Conservation (phyloP, 2,113 vertebrate species). For the Misgurnus anguillicaudatus region DNA sequence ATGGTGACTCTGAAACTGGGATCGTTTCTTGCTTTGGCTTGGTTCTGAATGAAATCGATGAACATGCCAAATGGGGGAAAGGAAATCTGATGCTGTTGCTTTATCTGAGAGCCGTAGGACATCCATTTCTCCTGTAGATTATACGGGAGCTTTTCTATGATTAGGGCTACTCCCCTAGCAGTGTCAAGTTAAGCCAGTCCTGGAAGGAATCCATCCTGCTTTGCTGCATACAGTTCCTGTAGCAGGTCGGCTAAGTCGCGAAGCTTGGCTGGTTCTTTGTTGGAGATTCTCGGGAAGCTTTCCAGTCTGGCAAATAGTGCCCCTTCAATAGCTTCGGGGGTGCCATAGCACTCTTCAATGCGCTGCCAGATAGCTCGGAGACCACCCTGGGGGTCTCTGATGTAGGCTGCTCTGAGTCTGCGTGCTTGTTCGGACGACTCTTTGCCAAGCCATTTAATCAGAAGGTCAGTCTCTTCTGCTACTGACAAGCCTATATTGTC, state of each 20-base stretch:
- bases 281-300: background rate
- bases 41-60: no score
- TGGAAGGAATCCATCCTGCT: constrained; percentile 37
- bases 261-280: constrained; percentile 24
- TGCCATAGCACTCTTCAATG: constrained; percentile 22
- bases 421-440: constrained; percentile 7
- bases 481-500: background rate
- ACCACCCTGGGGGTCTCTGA: background rate
- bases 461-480: constrained; percentile 23
- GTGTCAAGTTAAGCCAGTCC: constrained; percentile 39
- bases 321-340: constrained; percentile 33
- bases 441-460: constrained; percentile 9
- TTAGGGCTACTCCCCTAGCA: constrained; percentile 10
- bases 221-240: constrained; percentile 12
- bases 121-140: constrained; percentile 32
- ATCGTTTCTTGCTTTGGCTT: no score
- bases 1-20: no score
- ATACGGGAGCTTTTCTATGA: constrained; percentile 29
- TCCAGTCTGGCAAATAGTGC: background rate
- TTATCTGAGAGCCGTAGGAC: constrained; percentile 17
- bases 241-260: constrained; percentile 26
- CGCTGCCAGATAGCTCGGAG: constrained; percentile 26
- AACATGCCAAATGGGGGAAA: no score
- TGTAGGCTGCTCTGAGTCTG: constrained; percentile 1
- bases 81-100: background rate